Conservation (phyloP, 35 echinoderm and acorn worm species). For the Amphiura filiformis region DNA sequence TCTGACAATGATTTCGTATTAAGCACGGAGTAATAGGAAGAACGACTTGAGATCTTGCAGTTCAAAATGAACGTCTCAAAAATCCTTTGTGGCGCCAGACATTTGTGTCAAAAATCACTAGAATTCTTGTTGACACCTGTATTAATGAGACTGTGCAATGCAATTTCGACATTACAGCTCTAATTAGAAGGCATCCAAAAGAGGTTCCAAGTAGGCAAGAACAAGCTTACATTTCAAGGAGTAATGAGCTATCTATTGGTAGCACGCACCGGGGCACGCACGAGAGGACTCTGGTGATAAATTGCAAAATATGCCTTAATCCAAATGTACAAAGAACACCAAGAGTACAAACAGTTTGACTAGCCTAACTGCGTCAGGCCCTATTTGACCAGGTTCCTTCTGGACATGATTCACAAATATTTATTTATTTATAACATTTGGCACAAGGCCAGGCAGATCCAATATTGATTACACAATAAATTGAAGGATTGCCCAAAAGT, state of each 20-base stretch:
- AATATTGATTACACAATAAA: too few relatives aligned
- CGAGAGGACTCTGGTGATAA: slow-evolving; percentile 41
- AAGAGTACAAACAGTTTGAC: slow-evolving; percentile 23
- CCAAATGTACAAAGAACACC: slow-evolving; percentile 40
- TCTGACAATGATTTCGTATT: slow-evolving; percentile 39
- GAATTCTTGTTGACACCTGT: slow-evolving; percentile 34
- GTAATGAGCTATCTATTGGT: slow-evolving; percentile 61
- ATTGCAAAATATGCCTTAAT: slow-evolving; percentile 28
- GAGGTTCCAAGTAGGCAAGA: slow-evolving; percentile 34
- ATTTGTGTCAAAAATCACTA: slow-evolving; percentile 55
- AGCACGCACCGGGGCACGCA: too few relatives aligned
- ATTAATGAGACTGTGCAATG: slow-evolving; percentile 48
- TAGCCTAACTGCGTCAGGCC: slow-evolving; percentile 30
- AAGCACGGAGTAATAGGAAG: slow-evolving; percentile 30
- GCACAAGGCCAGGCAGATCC: too few relatives aligned
- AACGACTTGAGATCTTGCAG: slow-evolving; percentile 46
- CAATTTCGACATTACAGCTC: slow-evolving; percentile 58
- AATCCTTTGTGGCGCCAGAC: slow-evolving; percentile 25
- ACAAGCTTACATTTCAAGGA: slow-evolving; percentile 40
- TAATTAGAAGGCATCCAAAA: slow-evolving; percentile 50
- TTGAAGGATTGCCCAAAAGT: too few relatives aligned
- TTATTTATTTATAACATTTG: too few relatives aligned
- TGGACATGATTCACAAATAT: slow-evolving; percentile 43
- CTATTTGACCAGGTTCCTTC: slow-evolving; percentile 57
- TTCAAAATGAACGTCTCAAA: slow-evolving; percentile 30